Percentiles rank a stretch among this genome's conserved stretches.
phyloP scores from a whole-genome alignment of 2,888 invertebrate species.

The Campoplex capitator region DNA sequence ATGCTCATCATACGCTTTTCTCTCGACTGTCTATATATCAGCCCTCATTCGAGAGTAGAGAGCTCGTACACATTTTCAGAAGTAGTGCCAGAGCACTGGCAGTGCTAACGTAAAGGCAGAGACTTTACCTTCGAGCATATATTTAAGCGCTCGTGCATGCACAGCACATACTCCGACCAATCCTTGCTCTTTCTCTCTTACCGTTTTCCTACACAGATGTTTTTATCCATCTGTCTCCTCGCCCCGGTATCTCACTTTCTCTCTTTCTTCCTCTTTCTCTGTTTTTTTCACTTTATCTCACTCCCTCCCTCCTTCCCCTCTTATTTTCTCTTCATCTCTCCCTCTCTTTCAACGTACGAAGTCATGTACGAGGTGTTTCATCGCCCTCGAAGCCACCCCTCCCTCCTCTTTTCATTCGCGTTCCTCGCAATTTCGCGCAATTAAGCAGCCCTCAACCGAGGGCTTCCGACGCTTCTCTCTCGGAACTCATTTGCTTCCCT shows the following conservation, averaged over 20 bases:
- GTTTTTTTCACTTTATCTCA: background rate
- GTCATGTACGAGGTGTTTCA: slow-evolving; percentile 57
- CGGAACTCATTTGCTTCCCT: slow-evolving; percentile 54
- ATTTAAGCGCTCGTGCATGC: slow-evolving; percentile 51
- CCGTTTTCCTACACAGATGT: background rate
- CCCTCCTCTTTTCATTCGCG: slow-evolving; percentile 27
- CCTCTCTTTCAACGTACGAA: slow-evolving; percentile 26
- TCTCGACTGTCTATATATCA: slow-evolving; percentile 39
- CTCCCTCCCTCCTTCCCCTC: too few relatives aligned
- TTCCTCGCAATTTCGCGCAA: slow-evolving; percentile 64
- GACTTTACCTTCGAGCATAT: slow-evolving; percentile 54
- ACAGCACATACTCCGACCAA: slow-evolving; percentile 48
- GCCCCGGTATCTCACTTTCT: background rate
- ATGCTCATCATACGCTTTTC: slow-evolving; percentile 62
- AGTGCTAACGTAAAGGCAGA: slow-evolving; percentile 19
- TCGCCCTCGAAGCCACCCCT: slow-evolving; percentile 20
- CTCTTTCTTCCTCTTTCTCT: background rate
- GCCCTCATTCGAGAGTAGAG: slow-evolving; percentile 42
- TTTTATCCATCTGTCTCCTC: slow-evolving; percentile 4
- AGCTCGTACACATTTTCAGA: slow-evolving; percentile 45
- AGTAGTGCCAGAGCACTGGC: slow-evolving; percentile 21
- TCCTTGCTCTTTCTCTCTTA: slow-evolving; percentile 19
- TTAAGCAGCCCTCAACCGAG: slow-evolving; percentile 61
- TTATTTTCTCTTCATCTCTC: background rate
- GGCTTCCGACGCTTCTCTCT: slow-evolving; percentile 49